Conservation (phyloP, 2,888 invertebrate species). For the Drosophila gaucha region DNA sequence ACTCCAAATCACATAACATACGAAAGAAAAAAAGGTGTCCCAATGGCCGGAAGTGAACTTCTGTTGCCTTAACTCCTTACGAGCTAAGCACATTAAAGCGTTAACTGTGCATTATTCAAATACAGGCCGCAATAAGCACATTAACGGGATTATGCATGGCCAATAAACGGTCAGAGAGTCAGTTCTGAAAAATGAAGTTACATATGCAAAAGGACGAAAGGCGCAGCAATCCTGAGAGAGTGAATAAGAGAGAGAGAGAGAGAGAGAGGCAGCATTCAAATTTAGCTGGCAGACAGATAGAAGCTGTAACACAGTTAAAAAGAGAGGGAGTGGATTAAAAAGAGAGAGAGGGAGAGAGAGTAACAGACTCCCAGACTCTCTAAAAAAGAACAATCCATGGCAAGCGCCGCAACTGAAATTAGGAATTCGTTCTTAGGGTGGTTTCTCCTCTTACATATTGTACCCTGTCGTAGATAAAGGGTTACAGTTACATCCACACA, state of each 20-base stretch:
- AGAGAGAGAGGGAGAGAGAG: not conserved
- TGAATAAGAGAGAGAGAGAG: not conserved
- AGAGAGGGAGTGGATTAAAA: not conserved
- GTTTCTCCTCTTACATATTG: constrained; percentile 1
- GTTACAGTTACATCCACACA: constrained; percentile 36
- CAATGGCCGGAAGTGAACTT: constrained; percentile 20
- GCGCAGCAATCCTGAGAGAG: no score
- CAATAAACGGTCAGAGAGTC: constrained; percentile 82
- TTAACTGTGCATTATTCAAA: constrained; percentile 82
- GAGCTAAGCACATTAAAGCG: constrained; percentile 84
- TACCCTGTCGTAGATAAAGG: constrained; percentile 25
- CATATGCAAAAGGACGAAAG: constrained; percentile 66
- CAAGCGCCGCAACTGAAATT: not conserved
- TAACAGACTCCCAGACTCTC: not conserved
- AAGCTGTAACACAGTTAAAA: not conserved
- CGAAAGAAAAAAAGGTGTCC: constrained; percentile 21
- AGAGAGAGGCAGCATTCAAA: not conserved
- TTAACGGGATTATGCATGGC: constrained; percentile 84
- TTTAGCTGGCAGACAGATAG: not conserved
- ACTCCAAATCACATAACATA: constrained; percentile 50
- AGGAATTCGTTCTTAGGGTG: constrained; percentile 8
- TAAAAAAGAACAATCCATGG: constrained; percentile 15
- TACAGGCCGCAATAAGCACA: constrained; percentile 74
- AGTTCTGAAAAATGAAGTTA: constrained; percentile 5
- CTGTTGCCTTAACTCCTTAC: not conserved